phyloP scores from a whole-genome alignment of 2,888 invertebrate species.

The Sussaba pulchella region DNA sequence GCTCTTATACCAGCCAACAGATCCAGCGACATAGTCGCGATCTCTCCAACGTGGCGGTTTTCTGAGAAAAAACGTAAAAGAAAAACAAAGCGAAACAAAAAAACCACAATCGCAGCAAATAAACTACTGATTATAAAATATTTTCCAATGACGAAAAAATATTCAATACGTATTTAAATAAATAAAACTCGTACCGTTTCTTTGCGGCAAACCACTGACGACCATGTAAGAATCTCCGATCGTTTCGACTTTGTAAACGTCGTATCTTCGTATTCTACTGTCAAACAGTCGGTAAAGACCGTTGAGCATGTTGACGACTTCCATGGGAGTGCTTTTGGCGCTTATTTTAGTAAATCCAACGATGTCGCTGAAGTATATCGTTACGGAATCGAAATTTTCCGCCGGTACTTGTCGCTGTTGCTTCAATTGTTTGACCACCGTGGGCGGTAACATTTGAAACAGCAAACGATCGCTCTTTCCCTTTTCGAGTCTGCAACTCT shows the following conservation, averaged over 20 bases:
- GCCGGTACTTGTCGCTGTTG: constrained; percentile 96
- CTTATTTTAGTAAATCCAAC: constrained; percentile 97
- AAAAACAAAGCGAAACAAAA: neutral
- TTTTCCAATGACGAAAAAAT: neutral
- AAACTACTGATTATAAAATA: too few relatives aligned
- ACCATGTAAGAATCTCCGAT: constrained; percentile 96
- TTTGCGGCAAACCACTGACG: constrained; percentile 93
- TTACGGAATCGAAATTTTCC: constrained; percentile 95
- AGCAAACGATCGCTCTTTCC: constrained; percentile 93
- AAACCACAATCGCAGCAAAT: neutral
- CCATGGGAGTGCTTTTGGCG: constrained; percentile 94
- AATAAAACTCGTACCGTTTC: constrained; percentile 89
- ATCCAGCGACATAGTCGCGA: constrained; percentile 95
- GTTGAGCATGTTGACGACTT: constrained; percentile 97
- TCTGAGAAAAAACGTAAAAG: constrained; percentile 85
- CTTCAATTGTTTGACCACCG: constrained; percentile 93
- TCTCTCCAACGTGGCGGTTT: constrained; percentile 92
- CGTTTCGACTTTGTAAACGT: constrained; percentile 98
- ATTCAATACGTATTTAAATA: too few relatives aligned
- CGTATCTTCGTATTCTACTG: constrained; percentile 96
- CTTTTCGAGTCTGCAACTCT: constrained; percentile 89
- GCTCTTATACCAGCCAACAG: constrained; percentile 91
- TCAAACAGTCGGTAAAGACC: constrained; percentile 98
- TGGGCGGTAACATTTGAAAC: constrained; percentile 94
- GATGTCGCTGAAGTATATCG: constrained; percentile 97